Evolutionary conservation across 2,797 vertebrate species (phyloP).

Genomic region (Hapalemur alaotrensis): DNA sequence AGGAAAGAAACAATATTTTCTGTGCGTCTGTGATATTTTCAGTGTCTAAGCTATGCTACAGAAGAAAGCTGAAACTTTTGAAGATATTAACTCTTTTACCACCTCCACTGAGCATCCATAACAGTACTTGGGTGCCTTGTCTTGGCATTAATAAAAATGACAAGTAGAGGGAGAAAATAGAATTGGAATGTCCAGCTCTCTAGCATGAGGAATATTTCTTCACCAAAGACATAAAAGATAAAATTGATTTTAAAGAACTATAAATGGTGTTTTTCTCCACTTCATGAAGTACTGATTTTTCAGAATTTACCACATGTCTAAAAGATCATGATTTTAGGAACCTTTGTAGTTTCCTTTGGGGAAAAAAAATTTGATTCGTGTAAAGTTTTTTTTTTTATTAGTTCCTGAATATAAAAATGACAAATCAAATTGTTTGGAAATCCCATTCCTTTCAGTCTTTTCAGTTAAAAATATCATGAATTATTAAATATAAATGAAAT

Average conservation of each 20-base stretch:
- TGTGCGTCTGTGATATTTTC: background rate
- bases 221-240: slow-evolving; percentile 43
- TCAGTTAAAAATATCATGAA: background rate
- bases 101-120: background rate
- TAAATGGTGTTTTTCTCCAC: slow-evolving; percentile 55
- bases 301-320: slow-evolving; percentile 39
- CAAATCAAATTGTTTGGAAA: background rate
- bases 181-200: slow-evolving; percentile 46
- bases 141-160: slow-evolving; percentile 54
- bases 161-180: slow-evolving; percentile 47
- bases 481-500: slow-evolving; percentile 42
- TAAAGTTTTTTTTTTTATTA: background rate
- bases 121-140: background rate
- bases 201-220: slow-evolving; percentile 45
- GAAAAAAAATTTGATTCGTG: slow-evolving; percentile 27
- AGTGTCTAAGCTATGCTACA: background rate
- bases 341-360: background rate
- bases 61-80: background rate
- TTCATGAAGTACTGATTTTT: slow-evolving; percentile 59
- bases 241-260: slow-evolving; percentile 69
- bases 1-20: background rate
- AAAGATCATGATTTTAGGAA: slow-evolving; percentile 47
- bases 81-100: slow-evolving; percentile 18
- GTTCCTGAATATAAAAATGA: slow-evolving; percentile 14
- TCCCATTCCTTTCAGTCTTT: background rate